Percentiles rank a stretch among this genome's conserved stretches.
Evolutionary conservation across 2,113 vertebrate genomes (phyloP).

Genomic region (Brachypodius melanocephalos): DNA sequence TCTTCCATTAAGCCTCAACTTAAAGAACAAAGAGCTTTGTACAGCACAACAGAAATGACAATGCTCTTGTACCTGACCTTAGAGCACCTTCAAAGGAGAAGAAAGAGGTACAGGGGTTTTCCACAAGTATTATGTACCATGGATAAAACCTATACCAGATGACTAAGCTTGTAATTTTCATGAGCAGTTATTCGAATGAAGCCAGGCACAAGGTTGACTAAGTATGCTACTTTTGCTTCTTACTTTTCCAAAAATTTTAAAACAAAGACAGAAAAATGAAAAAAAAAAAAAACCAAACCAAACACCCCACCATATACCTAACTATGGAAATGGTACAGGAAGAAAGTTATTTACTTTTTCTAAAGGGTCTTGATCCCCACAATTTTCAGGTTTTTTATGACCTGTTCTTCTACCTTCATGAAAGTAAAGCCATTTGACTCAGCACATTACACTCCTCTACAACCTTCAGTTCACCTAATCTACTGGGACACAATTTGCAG

Average conservation of each 20-base stretch:
- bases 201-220: not conserved
- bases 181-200: not conserved
- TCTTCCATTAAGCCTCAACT: not conserved
- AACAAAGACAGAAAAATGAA: not conserved
- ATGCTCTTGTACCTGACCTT: not conserved
- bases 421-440: not conserved
- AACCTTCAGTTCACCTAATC: not conserved
- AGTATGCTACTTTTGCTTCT: not conserved
- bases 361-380: not conserved
- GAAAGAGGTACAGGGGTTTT: not conserved
- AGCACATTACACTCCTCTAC: not conserved
- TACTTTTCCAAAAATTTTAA: not conserved
- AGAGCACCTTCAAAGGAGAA: not conserved
- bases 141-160: not conserved
- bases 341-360: not conserved
- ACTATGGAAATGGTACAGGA: not conserved
- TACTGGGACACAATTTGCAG: not conserved
- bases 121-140: not conserved
- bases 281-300: too few relatives aligned
- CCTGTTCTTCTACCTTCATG: not conserved
- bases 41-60: not conserved
- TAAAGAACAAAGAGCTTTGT: not conserved
- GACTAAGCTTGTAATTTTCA: not conserved
- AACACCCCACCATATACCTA: too few relatives aligned
- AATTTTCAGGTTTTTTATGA: not conserved